Conservation (phyloP, 2,888 invertebrate species). For the Caenorhabditis sp. region DNA sequence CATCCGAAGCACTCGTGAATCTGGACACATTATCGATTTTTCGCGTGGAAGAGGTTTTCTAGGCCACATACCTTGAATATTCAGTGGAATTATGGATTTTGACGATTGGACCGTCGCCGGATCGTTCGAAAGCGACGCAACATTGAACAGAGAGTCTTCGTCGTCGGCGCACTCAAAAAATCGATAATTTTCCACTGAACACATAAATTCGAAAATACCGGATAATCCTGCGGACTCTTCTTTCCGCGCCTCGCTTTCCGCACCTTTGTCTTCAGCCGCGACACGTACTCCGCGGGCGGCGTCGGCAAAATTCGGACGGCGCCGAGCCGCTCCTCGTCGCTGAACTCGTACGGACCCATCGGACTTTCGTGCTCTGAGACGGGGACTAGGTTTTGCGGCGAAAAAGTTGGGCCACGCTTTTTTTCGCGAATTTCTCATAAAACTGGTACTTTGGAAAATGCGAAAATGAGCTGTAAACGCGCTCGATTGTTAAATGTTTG, state of each 20-base stretch:
- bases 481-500: background rate
- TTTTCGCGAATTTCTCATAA: background rate
- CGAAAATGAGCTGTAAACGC: no score
- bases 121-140: slow-evolving; percentile 37
- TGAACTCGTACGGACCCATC: slow-evolving; percentile 7
- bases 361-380: slow-evolving; percentile 37
- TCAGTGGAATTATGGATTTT: slow-evolving; percentile 1
- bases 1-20: slow-evolving; percentile 26
- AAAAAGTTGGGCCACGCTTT: slow-evolving; percentile 5
- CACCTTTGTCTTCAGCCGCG: slow-evolving; percentile 6
- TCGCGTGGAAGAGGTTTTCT: no score
- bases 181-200: no score
- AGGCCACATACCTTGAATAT: slow-evolving; percentile 34
- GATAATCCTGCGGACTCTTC: slow-evolving; percentile 35
- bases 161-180: slow-evolving; percentile 41
- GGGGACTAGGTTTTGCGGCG: no score
- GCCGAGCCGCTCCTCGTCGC: slow-evolving; percentile 7
- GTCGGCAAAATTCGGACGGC: slow-evolving; percentile 14
- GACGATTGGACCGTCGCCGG: slow-evolving; percentile 14
- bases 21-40: no score
- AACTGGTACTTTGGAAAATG: background rate
- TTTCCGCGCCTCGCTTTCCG: slow-evolving; percentile 12
- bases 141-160: slow-evolving; percentile 51
- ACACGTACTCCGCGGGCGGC: background rate
- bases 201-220: background rate